These are phyloP conservation scores for Mystacornis crossleyi DNA, from an alignment of 2,113 vertebrate species.

Conservation along the genomic window DNA sequence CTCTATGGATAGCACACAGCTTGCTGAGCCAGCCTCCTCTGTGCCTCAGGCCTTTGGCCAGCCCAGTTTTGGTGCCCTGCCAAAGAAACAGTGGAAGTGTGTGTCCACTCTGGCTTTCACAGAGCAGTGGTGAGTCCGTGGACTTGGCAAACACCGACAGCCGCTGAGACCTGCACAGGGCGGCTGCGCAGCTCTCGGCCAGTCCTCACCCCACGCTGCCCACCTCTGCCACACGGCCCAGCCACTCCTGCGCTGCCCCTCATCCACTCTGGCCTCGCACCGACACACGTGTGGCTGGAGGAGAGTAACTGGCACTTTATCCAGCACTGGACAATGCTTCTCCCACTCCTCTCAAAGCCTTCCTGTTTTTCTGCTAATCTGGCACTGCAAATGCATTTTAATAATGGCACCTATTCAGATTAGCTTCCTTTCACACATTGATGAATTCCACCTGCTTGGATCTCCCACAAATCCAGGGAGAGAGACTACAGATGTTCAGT, in stretches of 20 bases:
- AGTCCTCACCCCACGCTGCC: accelerated
- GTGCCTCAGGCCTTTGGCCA: background rate
- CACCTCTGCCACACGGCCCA: accelerated
- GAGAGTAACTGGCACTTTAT: background rate
- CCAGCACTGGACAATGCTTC: background rate
- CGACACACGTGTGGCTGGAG: background rate
- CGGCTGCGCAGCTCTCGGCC: accelerated
- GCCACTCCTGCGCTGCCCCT: accelerated
- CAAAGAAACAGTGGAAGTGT: background rate
- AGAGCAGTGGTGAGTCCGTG: accelerated
- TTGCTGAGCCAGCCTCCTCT: background rate
- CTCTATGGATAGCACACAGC: background rate
- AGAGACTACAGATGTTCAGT: background rate
- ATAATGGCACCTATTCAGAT: constrained; percentile 49
- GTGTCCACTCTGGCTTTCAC: background rate
- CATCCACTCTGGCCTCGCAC: background rate
- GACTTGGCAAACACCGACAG: background rate
- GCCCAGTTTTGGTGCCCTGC: background rate
- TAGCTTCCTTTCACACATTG: constrained; percentile 4
- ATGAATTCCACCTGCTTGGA: constrained; percentile 50
- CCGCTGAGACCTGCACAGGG: background rate
- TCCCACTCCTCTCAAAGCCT: constrained; percentile 18
- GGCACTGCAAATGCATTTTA: constrained; percentile 36
- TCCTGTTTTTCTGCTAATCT: constrained; percentile 56
- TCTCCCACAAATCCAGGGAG: background rate